Evolutionary conservation across 2,888 invertebrate genomes (phyloP).

Genomic region (Drosophila paranaensis): DNA sequence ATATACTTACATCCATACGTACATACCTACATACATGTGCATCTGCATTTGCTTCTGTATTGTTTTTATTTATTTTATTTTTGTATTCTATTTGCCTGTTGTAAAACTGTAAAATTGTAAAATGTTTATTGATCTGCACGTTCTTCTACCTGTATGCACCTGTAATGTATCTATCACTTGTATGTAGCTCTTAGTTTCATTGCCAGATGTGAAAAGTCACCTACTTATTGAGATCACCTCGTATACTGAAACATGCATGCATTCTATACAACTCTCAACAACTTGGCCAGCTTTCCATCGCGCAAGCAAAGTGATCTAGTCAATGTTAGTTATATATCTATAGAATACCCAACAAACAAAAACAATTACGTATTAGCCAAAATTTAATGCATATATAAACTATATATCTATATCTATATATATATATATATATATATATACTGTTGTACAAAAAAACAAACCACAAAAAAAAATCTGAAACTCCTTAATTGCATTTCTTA

Average conservation of each 20-base stretch:
- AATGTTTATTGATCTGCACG: neutral
- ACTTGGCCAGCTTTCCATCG: conserved; percentile 10
- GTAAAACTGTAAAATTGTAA: conserved; percentile 4
- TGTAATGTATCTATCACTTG: conserved; percentile 26
- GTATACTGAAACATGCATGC: conserved; percentile 4
- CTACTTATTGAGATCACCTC: neutral
- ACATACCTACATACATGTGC: neutral
- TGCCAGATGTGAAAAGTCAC: neutral
- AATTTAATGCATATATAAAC: conserved; percentile 25
- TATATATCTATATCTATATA: neutral
- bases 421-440: neutral
- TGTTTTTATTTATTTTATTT: neutral
- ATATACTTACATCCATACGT: neutral
- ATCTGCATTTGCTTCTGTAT: conserved; percentile 8
- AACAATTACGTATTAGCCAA: conserved; percentile 26
- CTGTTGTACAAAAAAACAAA: conserved; percentile 11
- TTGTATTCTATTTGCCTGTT: neutral
- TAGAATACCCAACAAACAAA: conserved; percentile 9
- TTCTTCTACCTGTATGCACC: neutral
- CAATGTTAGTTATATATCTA: conserved; percentile 16
- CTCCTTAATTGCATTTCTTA: conserved; percentile 31
- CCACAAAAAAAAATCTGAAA: neutral
- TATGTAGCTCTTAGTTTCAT: conserved; percentile 14
- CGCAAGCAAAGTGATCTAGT: conserved; percentile 19
- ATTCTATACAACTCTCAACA: conserved; percentile 10